Evolutionary conservation across 2,113 vertebrate genomes (phyloP).

Genomic region (Scomber colias): DNA sequence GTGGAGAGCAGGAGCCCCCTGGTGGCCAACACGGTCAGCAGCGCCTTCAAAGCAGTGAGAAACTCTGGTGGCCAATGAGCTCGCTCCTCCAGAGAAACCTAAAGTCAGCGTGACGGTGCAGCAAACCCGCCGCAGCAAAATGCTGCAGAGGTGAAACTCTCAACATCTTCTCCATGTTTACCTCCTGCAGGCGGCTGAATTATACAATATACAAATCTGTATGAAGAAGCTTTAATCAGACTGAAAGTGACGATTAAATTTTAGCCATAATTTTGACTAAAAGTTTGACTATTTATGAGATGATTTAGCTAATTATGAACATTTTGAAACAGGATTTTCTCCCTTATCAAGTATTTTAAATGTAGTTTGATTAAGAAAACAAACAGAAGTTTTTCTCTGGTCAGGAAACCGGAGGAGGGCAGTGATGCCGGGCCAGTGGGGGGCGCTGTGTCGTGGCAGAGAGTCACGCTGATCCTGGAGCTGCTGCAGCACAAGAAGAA

Average conservation of each 20-base stretch:
- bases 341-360: too few relatives aligned
- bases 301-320: too few relatives aligned
- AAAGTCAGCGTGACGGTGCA: constrained; percentile 86
- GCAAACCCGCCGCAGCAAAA: constrained; percentile 90
- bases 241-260: too few relatives aligned
- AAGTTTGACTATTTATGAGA: too few relatives aligned
- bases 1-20: constrained; percentile 84
- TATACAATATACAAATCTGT: too few relatives aligned
- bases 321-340: too few relatives aligned
- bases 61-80: constrained; percentile 87
- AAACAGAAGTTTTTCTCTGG: neutral
- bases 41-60: constrained; percentile 93
- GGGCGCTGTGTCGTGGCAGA: constrained; percentile 87
- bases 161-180: neutral
- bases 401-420: constrained; percentile 86
- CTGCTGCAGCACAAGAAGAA: constrained; percentile 98
- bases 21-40: constrained; percentile 87
- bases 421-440: constrained; percentile 64
- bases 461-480: constrained; percentile 93
- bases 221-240: too few relatives aligned
- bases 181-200: too few relatives aligned
- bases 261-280: too few relatives aligned
- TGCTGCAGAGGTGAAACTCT: constrained; percentile 85
- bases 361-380: too few relatives aligned
- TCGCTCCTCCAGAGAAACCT: constrained; percentile 87